Evolutionary conservation across 2,797 vertebrate species (phyloP).

Genomic region (Eulemur coronatus): DNA sequence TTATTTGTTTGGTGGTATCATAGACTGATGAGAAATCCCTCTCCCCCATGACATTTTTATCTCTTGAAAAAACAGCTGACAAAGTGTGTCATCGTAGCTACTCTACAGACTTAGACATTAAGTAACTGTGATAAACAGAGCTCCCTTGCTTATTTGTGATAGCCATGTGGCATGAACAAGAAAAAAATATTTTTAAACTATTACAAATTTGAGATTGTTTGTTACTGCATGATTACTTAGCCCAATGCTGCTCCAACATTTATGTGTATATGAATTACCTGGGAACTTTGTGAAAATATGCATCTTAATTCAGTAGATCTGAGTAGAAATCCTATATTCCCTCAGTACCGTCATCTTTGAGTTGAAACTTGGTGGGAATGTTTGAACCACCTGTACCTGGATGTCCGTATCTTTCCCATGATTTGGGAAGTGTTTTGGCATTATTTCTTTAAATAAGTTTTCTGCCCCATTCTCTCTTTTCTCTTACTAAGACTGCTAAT

Average conservation of each 20-base stretch:
- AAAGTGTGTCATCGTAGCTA: not conserved
- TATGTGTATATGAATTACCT: not conserved
- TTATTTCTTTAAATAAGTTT: not conserved
- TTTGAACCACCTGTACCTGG: not conserved
- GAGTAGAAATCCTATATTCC: not conserved
- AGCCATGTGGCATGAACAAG: no score
- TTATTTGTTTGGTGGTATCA: not conserved
- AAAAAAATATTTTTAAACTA: not conserved
- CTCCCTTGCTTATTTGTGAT: not conserved
- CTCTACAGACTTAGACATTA: not conserved
- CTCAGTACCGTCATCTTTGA: not conserved
- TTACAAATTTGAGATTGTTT: not conserved
- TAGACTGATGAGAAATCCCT: not conserved
- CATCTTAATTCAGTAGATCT: not conserved
- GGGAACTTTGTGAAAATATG: not conserved
- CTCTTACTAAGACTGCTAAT: not conserved
- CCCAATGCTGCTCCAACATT: not conserved
- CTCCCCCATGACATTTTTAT: not conserved
- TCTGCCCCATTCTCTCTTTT: not conserved
- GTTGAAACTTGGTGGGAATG: not conserved
- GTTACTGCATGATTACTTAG: not conserved
- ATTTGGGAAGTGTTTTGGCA: not conserved
- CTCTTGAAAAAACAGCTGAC: not conserved
- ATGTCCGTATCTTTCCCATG: not conserved
- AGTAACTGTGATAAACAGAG: not conserved